Percentiles rank a stretch among this genome's conserved stretches.
phyloP scores from a whole-genome alignment of 2,888 invertebrate species.

The Seira sanloemensis region DNA sequence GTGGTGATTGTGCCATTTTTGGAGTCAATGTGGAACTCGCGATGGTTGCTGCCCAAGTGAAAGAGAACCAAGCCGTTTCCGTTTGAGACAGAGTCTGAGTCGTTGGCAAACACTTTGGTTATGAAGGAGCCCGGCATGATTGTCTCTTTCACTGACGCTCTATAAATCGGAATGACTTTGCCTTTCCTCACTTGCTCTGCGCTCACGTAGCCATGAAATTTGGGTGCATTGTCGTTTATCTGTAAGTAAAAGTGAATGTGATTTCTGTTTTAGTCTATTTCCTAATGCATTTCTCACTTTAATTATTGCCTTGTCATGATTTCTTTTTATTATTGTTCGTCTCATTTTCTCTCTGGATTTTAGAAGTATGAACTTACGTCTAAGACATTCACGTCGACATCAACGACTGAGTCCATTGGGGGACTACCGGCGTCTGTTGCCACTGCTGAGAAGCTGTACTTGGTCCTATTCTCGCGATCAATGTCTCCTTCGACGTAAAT shows the following conservation, averaged over 20 bases:
- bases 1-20: slow-evolving; percentile 90
- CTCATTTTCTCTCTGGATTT: no score
- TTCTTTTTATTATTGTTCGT: background rate
- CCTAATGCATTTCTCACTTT: background rate
- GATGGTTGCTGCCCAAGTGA: slow-evolving; percentile 74
- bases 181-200: slow-evolving; percentile 61
- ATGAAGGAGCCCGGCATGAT: slow-evolving; percentile 83
- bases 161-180: slow-evolving; percentile 82
- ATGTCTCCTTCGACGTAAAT: slow-evolving; percentile 85
- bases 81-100: slow-evolving; percentile 89
- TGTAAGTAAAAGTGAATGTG: slow-evolving; percentile 10
- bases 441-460: slow-evolving; percentile 83
- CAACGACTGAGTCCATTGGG: slow-evolving; percentile 79
- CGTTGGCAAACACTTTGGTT: slow-evolving; percentile 87
- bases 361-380: slow-evolving; percentile 82
- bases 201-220: slow-evolving; percentile 69
- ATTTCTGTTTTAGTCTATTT: background rate
- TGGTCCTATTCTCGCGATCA: slow-evolving; percentile 84
- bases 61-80: slow-evolving; percentile 80
- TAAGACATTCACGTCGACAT: slow-evolving; percentile 87
- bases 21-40: slow-evolving; percentile 87
- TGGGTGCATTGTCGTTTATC: slow-evolving; percentile 82
- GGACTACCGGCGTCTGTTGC: slow-evolving; percentile 86
- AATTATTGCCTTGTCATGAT: background rate
- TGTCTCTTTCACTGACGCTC: slow-evolving; percentile 85